Percentiles rank a stretch among this genome's conserved stretches.
These are phyloP conservation scores for Onychorhynchus coronatus DNA, from an alignment of 2,113 vertebrate species.

Conservation along the genomic window DNA sequence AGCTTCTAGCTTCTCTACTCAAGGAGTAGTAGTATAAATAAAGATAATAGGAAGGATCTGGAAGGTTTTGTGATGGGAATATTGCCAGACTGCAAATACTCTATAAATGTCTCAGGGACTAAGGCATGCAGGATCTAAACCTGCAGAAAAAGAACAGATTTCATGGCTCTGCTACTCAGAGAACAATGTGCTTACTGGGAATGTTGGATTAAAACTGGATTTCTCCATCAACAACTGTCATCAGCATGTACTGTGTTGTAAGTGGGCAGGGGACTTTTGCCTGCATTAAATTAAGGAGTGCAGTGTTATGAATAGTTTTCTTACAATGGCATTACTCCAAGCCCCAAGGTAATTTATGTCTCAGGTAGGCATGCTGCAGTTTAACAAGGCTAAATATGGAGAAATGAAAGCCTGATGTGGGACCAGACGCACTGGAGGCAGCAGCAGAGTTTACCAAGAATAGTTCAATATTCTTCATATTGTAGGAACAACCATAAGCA, in stretches of 20 bases:
- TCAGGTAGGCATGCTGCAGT: constrained; percentile 31
- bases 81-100: background rate
- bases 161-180: background rate
- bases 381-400: constrained; percentile 28
- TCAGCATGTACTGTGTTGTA: background rate
- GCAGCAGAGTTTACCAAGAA: background rate
- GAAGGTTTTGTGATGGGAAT: background rate
- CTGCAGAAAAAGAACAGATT: background rate
- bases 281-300: background rate
- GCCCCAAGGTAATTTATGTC: constrained; percentile 34
- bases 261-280: background rate
- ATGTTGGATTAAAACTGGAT: background rate
- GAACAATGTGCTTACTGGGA: background rate
- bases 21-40: background rate
- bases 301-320: background rate
- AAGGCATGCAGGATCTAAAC: background rate
- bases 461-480: background rate
- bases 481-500: constrained; percentile 54
- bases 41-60: background rate
- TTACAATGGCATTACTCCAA: background rate
- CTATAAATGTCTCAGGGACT: background rate
- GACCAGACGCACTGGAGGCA: background rate
- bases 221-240: background rate
- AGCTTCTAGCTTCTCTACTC: background rate
- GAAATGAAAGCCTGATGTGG: background rate